phyloP scores from a whole-genome alignment of 2,797 vertebrate species.

The Macropodus opercularis region DNA sequence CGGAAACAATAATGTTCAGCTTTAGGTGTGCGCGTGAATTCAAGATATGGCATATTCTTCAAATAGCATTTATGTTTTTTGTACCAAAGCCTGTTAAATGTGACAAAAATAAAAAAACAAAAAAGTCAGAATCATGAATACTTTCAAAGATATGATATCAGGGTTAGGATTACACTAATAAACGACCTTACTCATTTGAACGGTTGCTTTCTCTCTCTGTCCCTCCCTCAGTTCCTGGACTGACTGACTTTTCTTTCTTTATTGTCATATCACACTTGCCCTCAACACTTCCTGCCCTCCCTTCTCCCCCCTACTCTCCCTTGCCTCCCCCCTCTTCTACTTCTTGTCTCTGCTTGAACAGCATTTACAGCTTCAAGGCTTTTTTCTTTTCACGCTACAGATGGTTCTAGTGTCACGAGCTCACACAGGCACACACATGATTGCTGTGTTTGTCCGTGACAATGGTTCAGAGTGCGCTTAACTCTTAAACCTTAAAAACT shows the following conservation, averaged over 20 bases:
- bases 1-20: conserved; percentile 61
- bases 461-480: too few species aligned
- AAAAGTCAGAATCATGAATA: too few species aligned
- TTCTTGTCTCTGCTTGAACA: conserved; percentile 62
- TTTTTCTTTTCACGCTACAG: conserved; percentile 66
- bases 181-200: too few species aligned
- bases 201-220: too few species aligned
- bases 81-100: too few species aligned
- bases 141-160: too few species aligned
- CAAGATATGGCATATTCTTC: conserved; percentile 24
- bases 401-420: conserved; percentile 61
- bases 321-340: conserved; percentile 28
- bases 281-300: neutral
- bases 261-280: neutral
- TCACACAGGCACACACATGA: conserved; percentile 33
- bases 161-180: too few species aligned
- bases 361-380: conserved; percentile 60
- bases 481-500: too few species aligned
- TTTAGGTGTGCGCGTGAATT: conserved; percentile 34
- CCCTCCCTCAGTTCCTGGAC: too few species aligned
- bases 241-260: too few species aligned
- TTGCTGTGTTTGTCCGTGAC: too few species aligned
- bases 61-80: conserved; percentile 7
- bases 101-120: too few species aligned
- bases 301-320: conserved; percentile 3